Base-by-base conservation (phyloP, 2,797 vertebrate species). In the Xenops minutus region DNA sequence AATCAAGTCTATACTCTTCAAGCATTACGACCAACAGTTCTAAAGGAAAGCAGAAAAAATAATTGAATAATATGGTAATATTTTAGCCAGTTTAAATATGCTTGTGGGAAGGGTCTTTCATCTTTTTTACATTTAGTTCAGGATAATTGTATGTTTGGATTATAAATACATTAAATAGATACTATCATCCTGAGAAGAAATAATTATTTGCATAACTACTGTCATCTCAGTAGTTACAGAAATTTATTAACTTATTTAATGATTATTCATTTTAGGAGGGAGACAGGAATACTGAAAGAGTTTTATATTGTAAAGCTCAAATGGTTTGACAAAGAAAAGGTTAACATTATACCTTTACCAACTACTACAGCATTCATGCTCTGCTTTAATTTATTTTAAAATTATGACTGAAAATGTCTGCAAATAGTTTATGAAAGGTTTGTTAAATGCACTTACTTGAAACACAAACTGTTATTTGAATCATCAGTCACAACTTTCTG, bases 41-140 rank as follows among this genome's bases (percentile, higher is more conserved):
- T 18, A 34, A 93, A 73, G 6, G 9, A 71, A 88, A 74, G 13
- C 5, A 88, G 27, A 83, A 79, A 36, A 80, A 26, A 36, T 17
- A 77, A 66, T 29, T 0, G 1, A 59, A 69, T 0, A 8, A 59
- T 14, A 44, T 29, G 8, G 4, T 26, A 39, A 46, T 43, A 34
- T 41, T 62, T 85, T 36, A 73, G 4, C 20, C 6, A n/a, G 22
- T 71, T 77, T 81, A 63, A 74, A 43, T 4, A 39, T 30, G 7
- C 14, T n/a, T 58, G 10, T 76, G 19, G 9, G 19, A 82, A 43
- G 6, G 3, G 2, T 69, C 14, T 68, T 82, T 72, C 10, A 56
- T 51, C 9, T 7, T 69, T 54, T 30, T 82, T 79, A 61, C 9
- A 49, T 62, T 88, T 73, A 54, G 9, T 41, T 79, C 34, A 66